Evolutionary conservation across 2,797 vertebrate genomes (phyloP), one percentile per base, ranked within the genome.

Genomic region (Balearica regulorum): DNA sequence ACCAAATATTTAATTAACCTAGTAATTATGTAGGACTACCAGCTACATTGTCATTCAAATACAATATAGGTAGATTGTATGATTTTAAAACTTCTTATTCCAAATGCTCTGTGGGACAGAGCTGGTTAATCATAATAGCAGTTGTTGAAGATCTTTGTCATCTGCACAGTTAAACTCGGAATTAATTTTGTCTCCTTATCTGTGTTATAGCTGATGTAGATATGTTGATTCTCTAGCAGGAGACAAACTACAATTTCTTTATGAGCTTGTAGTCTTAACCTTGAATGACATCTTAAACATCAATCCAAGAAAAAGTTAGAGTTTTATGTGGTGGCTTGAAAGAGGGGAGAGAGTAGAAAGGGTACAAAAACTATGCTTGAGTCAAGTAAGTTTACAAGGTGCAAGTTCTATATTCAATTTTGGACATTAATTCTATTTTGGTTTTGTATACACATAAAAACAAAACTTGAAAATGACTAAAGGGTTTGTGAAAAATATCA

Each of bases 1-100:
- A 39, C 49, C 57, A 92, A 70, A 51, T 71, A 96, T 82, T 89
- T 79, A 76, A 89, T 91, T 83, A 90, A 64, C 89, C 79, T 87
- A 83, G 29, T 85, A 89, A 81, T 80, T 94, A 71, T 83, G 61
- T 87, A 78, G 91, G 44, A 31, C 58, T 89, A 7, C 70, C 62
- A 11, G 37, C 71, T 84, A 22, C 33, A 7, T 81, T 46, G 13
- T 54, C 15, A 31, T 88, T 90, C 43, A 80, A 69, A 62, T 51
- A 53, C 37, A 48, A 55, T 43, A 43, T 29, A 73, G 65, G 31
- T 75, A 82, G 46, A 39, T 20, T 66, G 37, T 84, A 26, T 87
- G 58, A 86, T 88, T 94, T 83, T 54, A 89, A 44, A 55, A 61
- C 48, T 35, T 85, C 13, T 64, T 79, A n/a, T 66, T 93, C n/a